Percentiles rank a stretch among this genome's conserved stretches.
phyloP scores from a whole-genome alignment of 2,888 invertebrate genomes.

The Rotaria socialis region DNA sequence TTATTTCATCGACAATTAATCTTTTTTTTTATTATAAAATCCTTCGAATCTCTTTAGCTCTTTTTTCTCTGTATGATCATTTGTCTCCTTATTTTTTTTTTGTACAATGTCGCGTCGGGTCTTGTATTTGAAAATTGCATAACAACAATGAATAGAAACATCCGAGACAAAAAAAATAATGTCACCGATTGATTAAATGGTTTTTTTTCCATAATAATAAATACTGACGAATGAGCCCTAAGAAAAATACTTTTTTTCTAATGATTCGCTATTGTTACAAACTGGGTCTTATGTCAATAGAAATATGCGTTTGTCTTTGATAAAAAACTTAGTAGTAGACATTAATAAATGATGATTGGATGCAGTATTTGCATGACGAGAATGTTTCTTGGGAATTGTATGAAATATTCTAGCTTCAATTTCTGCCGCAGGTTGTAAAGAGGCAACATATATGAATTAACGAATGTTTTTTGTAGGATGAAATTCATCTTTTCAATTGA shows the following conservation, averaged over 20 bases:
- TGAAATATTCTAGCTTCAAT: too few species aligned
- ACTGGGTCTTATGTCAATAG: too few species aligned
- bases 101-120: background rate
- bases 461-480: too few species aligned
- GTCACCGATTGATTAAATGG: background rate
- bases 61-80: background rate
- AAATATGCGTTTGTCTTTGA: too few species aligned
- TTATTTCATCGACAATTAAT: background rate
- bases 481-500: too few species aligned
- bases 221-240: background rate
- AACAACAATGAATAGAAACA: background rate
- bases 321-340: background rate
- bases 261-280: too few species aligned
- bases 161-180: background rate
- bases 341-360: too few species aligned
- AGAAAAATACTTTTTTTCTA: background rate
- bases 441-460: too few species aligned
- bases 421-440: too few species aligned
- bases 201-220: background rate
- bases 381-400: too few species aligned
- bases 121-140: background rate
- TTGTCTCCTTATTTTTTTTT: background rate
- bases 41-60: conserved; percentile 1
- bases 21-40: background rate
- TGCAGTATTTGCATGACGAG: too few species aligned